A percentile compares a stretch with the other conserved stretches of the same genome.
Conservation (phyloP, 1,140 invertebrate species). For the Scaptomyza graminum region DNA sequence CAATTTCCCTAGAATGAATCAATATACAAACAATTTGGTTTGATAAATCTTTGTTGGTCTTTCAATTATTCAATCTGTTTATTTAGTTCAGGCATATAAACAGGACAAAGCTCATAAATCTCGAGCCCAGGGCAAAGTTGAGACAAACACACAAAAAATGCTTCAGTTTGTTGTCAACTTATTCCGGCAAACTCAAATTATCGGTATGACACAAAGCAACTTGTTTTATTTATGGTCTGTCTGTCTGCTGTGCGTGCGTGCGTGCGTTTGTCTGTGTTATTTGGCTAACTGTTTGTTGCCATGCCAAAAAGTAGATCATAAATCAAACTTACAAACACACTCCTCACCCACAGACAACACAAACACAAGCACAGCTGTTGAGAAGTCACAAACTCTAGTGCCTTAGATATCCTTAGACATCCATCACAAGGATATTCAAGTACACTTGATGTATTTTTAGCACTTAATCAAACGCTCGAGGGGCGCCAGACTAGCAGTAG, state of each 20-base stretch:
- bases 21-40: too few species aligned
- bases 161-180: slow-evolving; percentile 42
- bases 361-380: slow-evolving; percentile 10
- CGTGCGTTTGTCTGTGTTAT: slow-evolving; percentile 18
- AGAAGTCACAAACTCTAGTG: slow-evolving; percentile 14
- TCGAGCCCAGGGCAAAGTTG: background rate
- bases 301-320: slow-evolving; percentile 58
- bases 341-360: background rate
- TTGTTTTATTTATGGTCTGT: slow-evolving; percentile 13
- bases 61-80: too few species aligned
- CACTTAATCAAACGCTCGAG: slow-evolving; percentile 76
- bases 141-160: slow-evolving; percentile 16
- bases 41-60: too few species aligned
- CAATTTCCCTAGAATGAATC: too few species aligned
- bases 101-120: slow-evolving; percentile 34
- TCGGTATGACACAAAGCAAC: slow-evolving; percentile 59
- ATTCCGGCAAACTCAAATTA: slow-evolving; percentile 60
- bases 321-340: slow-evolving; percentile 64
- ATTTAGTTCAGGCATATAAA: too few species aligned
- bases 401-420: slow-evolving; percentile 36
- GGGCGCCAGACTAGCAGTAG: slow-evolving; percentile 22
- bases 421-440: slow-evolving; percentile 37
- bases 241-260: slow-evolving; percentile 1
- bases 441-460: slow-evolving; percentile 75
- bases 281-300: slow-evolving; percentile 49